These are phyloP conservation scores for Agrochola circellaris DNA, from an alignment of 2,888 invertebrate species.

Conservation along the genomic window DNA sequence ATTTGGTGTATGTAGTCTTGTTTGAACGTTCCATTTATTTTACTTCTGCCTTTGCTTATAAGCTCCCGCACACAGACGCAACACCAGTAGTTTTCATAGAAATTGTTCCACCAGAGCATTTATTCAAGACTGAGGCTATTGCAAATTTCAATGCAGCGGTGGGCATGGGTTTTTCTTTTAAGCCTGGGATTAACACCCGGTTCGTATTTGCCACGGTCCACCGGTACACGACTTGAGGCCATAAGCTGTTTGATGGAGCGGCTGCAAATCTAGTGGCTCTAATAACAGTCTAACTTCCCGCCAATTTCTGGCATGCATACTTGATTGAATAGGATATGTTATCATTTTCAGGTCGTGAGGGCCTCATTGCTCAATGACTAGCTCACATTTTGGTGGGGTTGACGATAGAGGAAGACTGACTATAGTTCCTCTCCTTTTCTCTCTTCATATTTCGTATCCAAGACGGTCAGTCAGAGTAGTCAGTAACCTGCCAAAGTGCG, in stretches of 20 bases:
- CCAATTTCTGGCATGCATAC: neutral
- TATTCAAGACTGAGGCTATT: neutral
- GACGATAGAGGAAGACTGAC: neutral
- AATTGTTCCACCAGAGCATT: too few relatives aligned
- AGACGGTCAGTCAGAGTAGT: neutral
- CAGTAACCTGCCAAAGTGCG: conserved; percentile 28
- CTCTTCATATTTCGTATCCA: neutral
- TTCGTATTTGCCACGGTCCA: neutral
- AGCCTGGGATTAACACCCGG: conserved; percentile 1
- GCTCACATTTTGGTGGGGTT: neutral
- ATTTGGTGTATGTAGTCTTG: neutral
- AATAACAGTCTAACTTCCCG: neutral
- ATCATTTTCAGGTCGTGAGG: neutral
- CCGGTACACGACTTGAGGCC: neutral
- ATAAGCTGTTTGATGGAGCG: neutral
- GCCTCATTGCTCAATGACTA: neutral
- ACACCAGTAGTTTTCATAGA: too few relatives aligned
- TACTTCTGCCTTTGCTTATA: neutral
- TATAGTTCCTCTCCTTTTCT: neutral
- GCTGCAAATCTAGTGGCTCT: conserved; percentile 1
- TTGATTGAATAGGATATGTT: neutral
- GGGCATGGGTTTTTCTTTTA: neutral
- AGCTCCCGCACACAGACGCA: too few relatives aligned
- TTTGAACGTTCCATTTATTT: neutral
- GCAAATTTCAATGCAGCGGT: neutral